phyloP scores from a whole-genome alignment of 2,113 vertebrate genomes.

The Eurystomus gularis region DNA sequence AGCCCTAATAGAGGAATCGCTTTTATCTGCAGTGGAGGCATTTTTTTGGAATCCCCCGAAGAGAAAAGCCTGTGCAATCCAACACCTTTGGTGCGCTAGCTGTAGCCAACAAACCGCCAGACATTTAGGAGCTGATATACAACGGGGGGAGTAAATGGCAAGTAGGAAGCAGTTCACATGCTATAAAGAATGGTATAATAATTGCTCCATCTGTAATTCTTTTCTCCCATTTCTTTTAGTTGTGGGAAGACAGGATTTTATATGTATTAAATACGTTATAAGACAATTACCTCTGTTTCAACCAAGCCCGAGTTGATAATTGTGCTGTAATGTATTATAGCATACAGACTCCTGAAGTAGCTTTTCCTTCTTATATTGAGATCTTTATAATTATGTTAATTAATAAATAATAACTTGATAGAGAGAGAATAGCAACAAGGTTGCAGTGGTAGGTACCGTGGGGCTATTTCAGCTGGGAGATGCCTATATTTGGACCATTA shows the following conservation, averaged over 20 bases:
- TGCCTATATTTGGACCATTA: slow-evolving; percentile 35
- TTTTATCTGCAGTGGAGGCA: not conserved
- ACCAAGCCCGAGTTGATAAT: slow-evolving; percentile 42
- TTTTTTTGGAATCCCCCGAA: not conserved
- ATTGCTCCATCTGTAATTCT: slow-evolving; percentile 37
- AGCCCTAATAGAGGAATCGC: not conserved
- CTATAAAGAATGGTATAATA: slow-evolving; percentile 5
- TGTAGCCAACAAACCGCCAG: not conserved
- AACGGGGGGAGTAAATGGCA: not conserved
- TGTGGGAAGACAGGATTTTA: slow-evolving; percentile 40
- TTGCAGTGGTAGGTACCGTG: not conserved
- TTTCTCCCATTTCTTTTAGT: slow-evolving; percentile 1
- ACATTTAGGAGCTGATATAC: not conserved
- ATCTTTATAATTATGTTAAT: slow-evolving; percentile 59
- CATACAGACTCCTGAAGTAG: slow-evolving; percentile 20
- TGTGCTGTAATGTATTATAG: slow-evolving; percentile 39
- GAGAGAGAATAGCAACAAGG: slow-evolving; percentile 21
- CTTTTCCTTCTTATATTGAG: slow-evolving; percentile 41
- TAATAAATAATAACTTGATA: slow-evolving; percentile 65
- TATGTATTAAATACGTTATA: slow-evolving; percentile 45
- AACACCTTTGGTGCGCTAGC: not conserved
- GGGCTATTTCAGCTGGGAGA: slow-evolving; percentile 37
- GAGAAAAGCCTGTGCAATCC: not conserved
- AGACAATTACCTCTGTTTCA: slow-evolving; percentile 53
- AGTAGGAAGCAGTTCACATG: not conserved